Percentiles rank a stretch among this genome's conserved stretches.
phyloP scores from a whole-genome alignment of 2,888 invertebrate genomes.

The Apeira syringaria region DNA sequence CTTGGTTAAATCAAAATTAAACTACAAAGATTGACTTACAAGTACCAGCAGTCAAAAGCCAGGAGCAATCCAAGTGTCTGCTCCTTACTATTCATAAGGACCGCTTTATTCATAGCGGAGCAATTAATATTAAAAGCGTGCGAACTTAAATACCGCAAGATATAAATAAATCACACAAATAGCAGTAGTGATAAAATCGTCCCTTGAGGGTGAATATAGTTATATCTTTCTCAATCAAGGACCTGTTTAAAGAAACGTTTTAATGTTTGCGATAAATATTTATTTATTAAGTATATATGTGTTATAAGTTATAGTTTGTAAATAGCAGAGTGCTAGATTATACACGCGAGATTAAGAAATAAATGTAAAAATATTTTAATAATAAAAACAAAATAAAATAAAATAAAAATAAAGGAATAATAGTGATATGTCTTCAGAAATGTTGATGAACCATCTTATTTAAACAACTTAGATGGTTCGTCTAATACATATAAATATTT shows the following conservation, averaged over 20 bases:
- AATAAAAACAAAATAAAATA: too few relatives aligned
- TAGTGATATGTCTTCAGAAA: neutral
- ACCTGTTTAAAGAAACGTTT: constrained; percentile 2
- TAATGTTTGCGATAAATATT: constrained; percentile 9
- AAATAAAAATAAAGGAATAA: too few relatives aligned
- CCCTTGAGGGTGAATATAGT: constrained; percentile 12
- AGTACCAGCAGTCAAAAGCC: constrained; percentile 37
- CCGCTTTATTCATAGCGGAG: constrained; percentile 46
- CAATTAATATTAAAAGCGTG: constrained; percentile 34
- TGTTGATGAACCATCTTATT: neutral
- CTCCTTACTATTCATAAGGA: constrained; percentile 65
- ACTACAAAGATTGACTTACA: too few relatives aligned
- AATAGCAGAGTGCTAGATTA: neutral
- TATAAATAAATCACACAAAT: constrained; percentile 19
- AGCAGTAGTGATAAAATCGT: constrained; percentile 15
- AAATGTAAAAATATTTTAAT: too few relatives aligned
- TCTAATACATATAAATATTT: too few relatives aligned
- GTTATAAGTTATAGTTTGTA: neutral
- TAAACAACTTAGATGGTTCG: too few relatives aligned
- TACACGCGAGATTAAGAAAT: neutral
- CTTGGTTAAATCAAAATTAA: too few relatives aligned
- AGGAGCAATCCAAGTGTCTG: constrained; percentile 64
- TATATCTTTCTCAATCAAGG: constrained; percentile 17
- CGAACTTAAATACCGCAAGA: constrained; percentile 27
- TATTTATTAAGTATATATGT: neutral